phyloP scores from a whole-genome alignment of 1,140 invertebrate genomes.

The Cotesia vestalis region DNA sequence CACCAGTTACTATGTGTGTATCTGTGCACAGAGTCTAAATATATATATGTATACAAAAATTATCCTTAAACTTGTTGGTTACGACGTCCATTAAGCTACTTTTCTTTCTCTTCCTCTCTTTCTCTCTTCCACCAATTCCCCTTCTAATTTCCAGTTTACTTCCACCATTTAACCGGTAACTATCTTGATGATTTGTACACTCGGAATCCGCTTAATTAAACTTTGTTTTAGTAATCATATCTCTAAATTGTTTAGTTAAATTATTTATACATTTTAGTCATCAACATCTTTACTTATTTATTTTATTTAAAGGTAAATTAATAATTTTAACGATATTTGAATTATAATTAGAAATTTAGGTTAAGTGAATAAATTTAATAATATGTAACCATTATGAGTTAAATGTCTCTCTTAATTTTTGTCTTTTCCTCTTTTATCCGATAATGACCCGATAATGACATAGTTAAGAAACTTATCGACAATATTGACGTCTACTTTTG shows the following conservation, averaged over 20 bases:
- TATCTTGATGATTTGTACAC: constrained; percentile 8
- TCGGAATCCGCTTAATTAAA: neutral
- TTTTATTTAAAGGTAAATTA: neutral
- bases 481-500: constrained; percentile 4
- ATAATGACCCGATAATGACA: constrained; percentile 4
- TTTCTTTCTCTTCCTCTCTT: no score
- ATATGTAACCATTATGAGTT: neutral
- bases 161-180: neutral
- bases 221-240: neutral
- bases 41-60: neutral
- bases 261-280: neutral
- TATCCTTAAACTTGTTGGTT: constrained; percentile 6
- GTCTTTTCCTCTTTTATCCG: neutral
- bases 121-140: no score
- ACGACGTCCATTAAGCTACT: neutral
- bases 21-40: no score
- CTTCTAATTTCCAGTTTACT: no score
- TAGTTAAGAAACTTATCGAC: neutral
- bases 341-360: no score
- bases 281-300: neutral
- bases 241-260: neutral
- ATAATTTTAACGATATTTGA: no score
- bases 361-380: no score
- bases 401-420: constrained; percentile 7
- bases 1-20: no score